A percentile compares a stretch with the other conserved stretches of the same genome.
These are phyloP conservation scores for Lutra lutra DNA, from an alignment of 2,797 vertebrate species.

Conservation along the genomic window DNA sequence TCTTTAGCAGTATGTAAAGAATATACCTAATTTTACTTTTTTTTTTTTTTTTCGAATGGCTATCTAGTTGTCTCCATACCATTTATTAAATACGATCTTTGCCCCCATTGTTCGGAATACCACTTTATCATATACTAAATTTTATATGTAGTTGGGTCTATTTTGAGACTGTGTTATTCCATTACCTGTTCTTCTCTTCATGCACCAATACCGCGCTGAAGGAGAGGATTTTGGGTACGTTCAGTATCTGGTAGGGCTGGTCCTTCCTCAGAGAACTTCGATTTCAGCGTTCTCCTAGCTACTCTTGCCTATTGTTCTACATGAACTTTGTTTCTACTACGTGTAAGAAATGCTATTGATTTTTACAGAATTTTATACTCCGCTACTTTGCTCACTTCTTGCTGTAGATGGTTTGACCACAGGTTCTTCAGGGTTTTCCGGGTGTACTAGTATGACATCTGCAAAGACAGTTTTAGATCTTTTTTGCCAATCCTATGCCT, in stretches of 20 bases:
- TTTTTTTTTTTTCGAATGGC: neutral
- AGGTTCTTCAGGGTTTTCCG: neutral
- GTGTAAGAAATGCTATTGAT: neutral
- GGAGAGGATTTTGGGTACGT: neutral
- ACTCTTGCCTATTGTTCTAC: neutral
- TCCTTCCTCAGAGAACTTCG: neutral
- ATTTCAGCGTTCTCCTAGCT: neutral
- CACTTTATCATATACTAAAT: neutral
- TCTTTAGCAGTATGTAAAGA: neutral
- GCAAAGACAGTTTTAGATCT: neutral
- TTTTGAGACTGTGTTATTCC: neutral
- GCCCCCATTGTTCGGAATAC: neutral
- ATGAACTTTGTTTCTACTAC: neutral
- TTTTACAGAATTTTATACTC: neutral
- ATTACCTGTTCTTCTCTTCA: neutral
- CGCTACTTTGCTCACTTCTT: neutral
- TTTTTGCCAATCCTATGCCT: neutral
- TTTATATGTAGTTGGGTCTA: neutral
- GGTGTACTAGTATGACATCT: too few relatives aligned
- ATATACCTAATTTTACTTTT: neutral
- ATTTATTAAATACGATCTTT: neutral
- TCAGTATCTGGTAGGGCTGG: neutral
- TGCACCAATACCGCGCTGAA: neutral
- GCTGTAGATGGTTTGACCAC: neutral
- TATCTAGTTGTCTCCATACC: neutral